Evolutionary conservation across 1,140 invertebrate species (phyloP).

Genomic region (Solen grandis): DNA sequence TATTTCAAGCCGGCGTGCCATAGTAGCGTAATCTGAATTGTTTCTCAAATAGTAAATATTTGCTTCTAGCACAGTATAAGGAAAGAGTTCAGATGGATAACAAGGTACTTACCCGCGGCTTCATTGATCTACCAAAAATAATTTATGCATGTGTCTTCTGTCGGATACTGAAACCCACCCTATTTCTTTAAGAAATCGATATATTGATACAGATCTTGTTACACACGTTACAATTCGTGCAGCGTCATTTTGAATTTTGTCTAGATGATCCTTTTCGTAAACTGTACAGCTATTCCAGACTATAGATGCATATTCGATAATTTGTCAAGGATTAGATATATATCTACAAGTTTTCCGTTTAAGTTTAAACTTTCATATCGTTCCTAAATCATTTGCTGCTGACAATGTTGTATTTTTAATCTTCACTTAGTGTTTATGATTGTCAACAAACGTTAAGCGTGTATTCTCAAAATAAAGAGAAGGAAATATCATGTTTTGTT

Average conservation of each 20-base stretch:
- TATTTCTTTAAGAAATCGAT: not conserved
- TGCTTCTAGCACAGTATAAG: too few relatives aligned
- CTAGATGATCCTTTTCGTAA: constrained; percentile 10
- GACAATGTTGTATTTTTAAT: not conserved
- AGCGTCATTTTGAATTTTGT: constrained; percentile 29
- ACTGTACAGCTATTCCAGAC: too few relatives aligned
- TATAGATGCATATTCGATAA: constrained; percentile 46
- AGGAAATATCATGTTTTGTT: not conserved
- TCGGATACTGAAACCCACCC: not conserved
- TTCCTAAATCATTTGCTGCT: constrained; percentile 5
- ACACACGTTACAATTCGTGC: constrained; percentile 26
- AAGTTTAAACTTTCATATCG: constrained; percentile 20
- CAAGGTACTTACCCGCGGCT: too few relatives aligned
- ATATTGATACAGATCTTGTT: not conserved
- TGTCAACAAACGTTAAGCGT: not conserved
- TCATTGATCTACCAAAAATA: not conserved
- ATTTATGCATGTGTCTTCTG: constrained; percentile 1
- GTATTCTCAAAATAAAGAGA: not conserved
- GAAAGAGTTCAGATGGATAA: too few relatives aligned
- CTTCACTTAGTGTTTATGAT: constrained; percentile 22
- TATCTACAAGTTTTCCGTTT: constrained; percentile 31
- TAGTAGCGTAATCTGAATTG: too few relatives aligned
- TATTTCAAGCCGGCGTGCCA: too few relatives aligned
- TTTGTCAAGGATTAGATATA: constrained; percentile 19
- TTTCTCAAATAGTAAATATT: too few relatives aligned